Evolutionary conservation across 2,113 vertebrate genomes (phyloP), one percentile per base, ranked within the genome.

Genomic region (Chionomys nivalis): DNA sequence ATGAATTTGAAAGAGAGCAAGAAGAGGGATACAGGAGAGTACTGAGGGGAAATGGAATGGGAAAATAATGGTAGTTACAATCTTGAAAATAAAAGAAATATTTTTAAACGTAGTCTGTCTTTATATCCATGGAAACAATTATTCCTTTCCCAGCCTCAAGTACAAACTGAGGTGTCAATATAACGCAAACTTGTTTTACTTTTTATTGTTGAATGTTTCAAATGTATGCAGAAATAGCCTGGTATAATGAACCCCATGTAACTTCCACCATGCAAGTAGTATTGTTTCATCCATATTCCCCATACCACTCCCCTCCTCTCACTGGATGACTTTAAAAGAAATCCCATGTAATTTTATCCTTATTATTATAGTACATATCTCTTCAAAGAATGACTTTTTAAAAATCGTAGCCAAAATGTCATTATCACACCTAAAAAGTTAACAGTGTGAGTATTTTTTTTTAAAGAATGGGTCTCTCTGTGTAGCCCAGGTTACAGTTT

Each of bases 271-370:
- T 28, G 92, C 47, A 36, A 63, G 39, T 78, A 78, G 28, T 49
- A 83, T 61, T 88, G 77, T 70, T 93, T 94, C 36, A 24, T 77
- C 44, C 47, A 28, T 36, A 42, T 7, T 94, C 28, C 44, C 39
- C 19, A n/a, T 11, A 81, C 16, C 85, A 19, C n/a, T 75, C 12
- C 70, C 47, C n/a, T 55, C 58, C 44, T 42, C 66, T 58, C 8
- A 70, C n/a, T 63, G 68, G 47, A 47, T 93, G 91, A 93, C 91
- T 78, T 92, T 89, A 93, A 94, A 92, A 78, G 55, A 95, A 94
- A 86, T 58, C 2, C 8, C n/a, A 66, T 24, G 42, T 36, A 9
- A 28, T 93, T 95, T 97, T 33, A 81, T 73, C 72, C n/a, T 55
- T 89, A 91, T 63, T 58, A 76, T 95, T 81, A 90, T 65, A n/a